Evolutionary conservation across 2,797 vertebrate species (phyloP).

Genomic region (Notamacropus eugenii): DNA sequence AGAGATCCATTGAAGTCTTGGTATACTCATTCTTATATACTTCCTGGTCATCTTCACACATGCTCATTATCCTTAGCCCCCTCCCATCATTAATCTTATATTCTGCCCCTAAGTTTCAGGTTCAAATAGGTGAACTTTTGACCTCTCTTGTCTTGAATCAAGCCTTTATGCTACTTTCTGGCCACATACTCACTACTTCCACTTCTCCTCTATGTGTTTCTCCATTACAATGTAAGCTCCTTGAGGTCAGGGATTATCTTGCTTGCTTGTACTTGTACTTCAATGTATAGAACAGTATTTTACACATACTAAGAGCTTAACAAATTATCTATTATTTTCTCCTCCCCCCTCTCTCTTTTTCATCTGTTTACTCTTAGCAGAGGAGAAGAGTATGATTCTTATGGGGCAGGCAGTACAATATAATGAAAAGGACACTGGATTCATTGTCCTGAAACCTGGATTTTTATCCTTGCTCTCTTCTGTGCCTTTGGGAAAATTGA

Average conservation of each 20-base stretch:
- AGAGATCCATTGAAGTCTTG: not conserved
- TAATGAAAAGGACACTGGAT: not conserved
- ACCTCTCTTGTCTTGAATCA: not conserved
- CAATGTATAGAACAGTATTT: not conserved
- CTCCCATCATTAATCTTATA: not conserved
- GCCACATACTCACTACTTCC: not conserved
- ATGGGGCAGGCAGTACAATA: not conserved
- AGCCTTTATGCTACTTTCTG: not conserved
- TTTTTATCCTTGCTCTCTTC: not conserved
- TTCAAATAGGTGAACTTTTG: not conserved
- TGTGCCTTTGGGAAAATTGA: not conserved
- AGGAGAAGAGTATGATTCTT: not conserved
- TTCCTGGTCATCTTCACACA: not conserved
- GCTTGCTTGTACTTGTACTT: not conserved
- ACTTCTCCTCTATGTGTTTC: not conserved
- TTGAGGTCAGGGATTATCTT: not conserved
- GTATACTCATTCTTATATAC: not conserved
- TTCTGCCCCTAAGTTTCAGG: not conserved
- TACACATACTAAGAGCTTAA: not conserved
- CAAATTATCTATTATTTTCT: not conserved
- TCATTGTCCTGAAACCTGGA: not conserved
- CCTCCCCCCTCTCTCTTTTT: not conserved
- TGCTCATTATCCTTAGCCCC: not conserved
- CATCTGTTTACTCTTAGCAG: not conserved
- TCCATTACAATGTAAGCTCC: not conserved